A percentile compares a stretch with the other conserved stretches of the same genome.
phyloP scores from a whole-genome alignment of 2,888 invertebrate genomes.

The Criorhina ranunculi region DNA sequence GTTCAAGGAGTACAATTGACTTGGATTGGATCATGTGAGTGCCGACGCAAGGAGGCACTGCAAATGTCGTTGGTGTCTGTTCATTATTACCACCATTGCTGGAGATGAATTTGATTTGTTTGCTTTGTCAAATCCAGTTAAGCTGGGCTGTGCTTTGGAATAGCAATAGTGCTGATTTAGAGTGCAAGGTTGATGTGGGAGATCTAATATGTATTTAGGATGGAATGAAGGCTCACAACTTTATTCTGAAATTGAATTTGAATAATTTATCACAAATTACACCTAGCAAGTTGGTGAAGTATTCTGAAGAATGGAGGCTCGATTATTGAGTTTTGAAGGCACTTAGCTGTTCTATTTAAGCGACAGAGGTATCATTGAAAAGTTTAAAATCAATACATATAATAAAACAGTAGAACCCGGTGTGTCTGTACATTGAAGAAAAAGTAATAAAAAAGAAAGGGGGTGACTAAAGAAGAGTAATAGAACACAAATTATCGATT shows the following conservation, averaged over 20 bases:
- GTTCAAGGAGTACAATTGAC: constrained; percentile 66
- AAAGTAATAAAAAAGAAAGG: too few relatives aligned
- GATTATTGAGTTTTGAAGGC: too few relatives aligned
- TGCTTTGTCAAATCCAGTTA: constrained; percentile 28
- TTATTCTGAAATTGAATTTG: constrained; percentile 5
- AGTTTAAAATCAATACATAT: too few relatives aligned
- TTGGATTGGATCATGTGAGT: constrained; percentile 59
- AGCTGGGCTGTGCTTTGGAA: constrained; percentile 18
- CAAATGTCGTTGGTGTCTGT: constrained; percentile 1
- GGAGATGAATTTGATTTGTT: constrained; percentile 35
- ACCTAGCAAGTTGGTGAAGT: constrained; percentile 3
- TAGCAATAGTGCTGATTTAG: constrained; percentile 40
- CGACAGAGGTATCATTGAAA: too few relatives aligned
- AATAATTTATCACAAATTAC: background rate
- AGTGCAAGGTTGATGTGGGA: constrained; percentile 64
- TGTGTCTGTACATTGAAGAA: too few relatives aligned
- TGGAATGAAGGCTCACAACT: constrained; percentile 29
- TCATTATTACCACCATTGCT: constrained; percentile 31
- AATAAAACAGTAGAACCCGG: too few relatives aligned
- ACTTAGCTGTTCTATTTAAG: too few relatives aligned
- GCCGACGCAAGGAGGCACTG: background rate
- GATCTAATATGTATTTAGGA: constrained; percentile 25
- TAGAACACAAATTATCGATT: too few relatives aligned
- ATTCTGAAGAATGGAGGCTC: background rate
- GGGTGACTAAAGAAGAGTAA: too few relatives aligned